A percentile compares a stretch with the other conserved stretches of the same genome.
Conservation (phyloP, 1,140 invertebrate species). For the Bombus vancouverensis region DNA sequence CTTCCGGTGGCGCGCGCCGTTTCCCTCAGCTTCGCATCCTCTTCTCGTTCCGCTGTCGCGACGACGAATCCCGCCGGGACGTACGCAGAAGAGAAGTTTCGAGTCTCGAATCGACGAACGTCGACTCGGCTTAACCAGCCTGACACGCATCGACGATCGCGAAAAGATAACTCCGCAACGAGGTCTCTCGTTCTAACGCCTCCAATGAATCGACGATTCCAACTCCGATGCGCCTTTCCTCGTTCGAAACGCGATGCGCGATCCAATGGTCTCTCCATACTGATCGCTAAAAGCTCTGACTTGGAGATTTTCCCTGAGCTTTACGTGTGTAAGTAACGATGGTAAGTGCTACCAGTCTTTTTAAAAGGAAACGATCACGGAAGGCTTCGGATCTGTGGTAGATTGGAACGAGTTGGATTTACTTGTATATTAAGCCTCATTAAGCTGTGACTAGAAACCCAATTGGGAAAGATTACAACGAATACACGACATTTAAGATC, state of each 20-base stretch:
- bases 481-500: too few species aligned
- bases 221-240: background rate
- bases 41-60: constrained; percentile 15
- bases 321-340: too few species aligned
- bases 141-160: constrained; percentile 55
- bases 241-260: background rate
- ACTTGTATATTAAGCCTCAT: too few species aligned
- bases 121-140: constrained; percentile 46
- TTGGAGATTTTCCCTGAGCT: background rate
- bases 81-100: constrained; percentile 9
- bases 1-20: constrained; percentile 30
- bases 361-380: too few species aligned
- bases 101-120: constrained; percentile 37
- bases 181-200: constrained; percentile 11
- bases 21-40: background rate
- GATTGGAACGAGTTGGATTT: too few species aligned
- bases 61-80: constrained; percentile 45
- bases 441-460: too few species aligned
- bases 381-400: too few species aligned
- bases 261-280: background rate
- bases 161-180: constrained; percentile 33
- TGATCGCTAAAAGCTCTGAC: background rate
- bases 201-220: background rate
- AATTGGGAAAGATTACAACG: too few species aligned
- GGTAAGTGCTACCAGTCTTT: too few species aligned